These are phyloP conservation scores for Dipodomys spectabilis DNA, from an alignment of 2,113 vertebrate genomes.

Conservation along the genomic window DNA sequence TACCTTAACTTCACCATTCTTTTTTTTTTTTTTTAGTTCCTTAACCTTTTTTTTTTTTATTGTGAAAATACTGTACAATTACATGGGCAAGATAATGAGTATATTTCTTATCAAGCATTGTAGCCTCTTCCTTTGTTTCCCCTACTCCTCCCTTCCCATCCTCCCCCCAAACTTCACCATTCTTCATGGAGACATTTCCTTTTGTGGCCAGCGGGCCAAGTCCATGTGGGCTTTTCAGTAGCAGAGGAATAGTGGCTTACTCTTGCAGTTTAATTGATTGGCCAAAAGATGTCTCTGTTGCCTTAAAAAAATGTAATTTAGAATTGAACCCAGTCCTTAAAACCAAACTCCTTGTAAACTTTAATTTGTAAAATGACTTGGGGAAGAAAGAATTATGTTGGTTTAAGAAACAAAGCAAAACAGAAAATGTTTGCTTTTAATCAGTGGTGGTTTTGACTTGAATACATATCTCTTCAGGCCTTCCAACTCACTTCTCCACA, in stretches of 20 bases:
- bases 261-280: conserved; percentile 59
- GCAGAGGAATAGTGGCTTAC: neutral
- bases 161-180: neutral
- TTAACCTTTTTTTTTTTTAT: too few relatives aligned
- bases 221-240: neutral
- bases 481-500: neutral
- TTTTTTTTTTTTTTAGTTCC: neutral
- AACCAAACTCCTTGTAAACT: conserved; percentile 11
- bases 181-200: neutral
- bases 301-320: conserved; percentile 21
- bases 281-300: conserved; percentile 85
- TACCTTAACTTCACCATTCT: neutral
- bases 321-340: neutral
- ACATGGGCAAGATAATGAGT: too few relatives aligned
- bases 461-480: neutral
- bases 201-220: neutral
- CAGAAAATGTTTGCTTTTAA: neutral
- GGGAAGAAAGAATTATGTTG: conserved; percentile 36
- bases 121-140: too few relatives aligned
- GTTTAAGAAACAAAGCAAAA: conserved; percentile 4
- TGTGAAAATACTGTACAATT: too few relatives aligned
- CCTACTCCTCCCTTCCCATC: too few relatives aligned
- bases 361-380: conserved; percentile 48
- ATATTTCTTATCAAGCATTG: too few relatives aligned
- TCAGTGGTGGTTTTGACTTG: conserved; percentile 24